phyloP scores from a whole-genome alignment of 2,113 vertebrate genomes.

The Tautogolabrus adspersus region DNA sequence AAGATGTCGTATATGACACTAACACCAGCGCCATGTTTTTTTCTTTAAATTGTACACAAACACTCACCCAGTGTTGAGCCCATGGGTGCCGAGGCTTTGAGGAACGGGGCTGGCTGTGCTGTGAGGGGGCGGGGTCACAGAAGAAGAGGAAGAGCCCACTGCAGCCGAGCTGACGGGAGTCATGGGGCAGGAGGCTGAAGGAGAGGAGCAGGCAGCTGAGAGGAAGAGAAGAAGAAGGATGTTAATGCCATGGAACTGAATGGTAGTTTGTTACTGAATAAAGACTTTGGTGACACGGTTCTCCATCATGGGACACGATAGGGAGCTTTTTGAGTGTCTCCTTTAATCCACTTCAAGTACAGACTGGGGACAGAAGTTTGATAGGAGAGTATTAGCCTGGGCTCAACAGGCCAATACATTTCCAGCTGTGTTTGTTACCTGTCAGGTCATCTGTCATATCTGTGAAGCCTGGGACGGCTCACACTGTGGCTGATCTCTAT shows the following conservation, averaged over 20 bases:
- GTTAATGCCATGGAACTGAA: not conserved
- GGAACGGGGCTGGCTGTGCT: constrained; percentile 89
- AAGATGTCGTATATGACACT: no score
- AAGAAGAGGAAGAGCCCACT: constrained; percentile 84
- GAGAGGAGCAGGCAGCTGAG: constrained; percentile 86
- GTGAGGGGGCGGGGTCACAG: constrained; percentile 87
- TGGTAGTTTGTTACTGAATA: constrained; percentile 13
- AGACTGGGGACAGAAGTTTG: constrained; percentile 16
- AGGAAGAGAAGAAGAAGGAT: constrained; percentile 14
- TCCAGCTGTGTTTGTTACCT: constrained; percentile 65
- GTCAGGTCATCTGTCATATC: constrained; percentile 66
- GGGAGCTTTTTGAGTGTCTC: constrained; percentile 1
- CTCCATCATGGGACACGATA: constrained; percentile 33
- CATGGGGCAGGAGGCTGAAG: constrained; percentile 85
- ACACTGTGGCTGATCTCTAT: constrained; percentile 29
- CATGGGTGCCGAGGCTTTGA: constrained; percentile 82
- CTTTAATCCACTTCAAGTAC: constrained; percentile 11
- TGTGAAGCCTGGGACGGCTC: constrained; percentile 44
- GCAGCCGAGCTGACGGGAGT: constrained; percentile 84
- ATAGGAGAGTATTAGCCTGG: constrained; percentile 26
- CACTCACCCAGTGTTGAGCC: constrained; percentile 88
- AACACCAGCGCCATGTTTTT: no score
- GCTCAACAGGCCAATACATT: constrained; percentile 65
- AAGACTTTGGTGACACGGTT: constrained; percentile 19
- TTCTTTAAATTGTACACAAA: no score